These are phyloP conservation scores for Alectoris magna DNA, from an alignment of 2,797 vertebrate genomes.

Conservation along the genomic window DNA sequence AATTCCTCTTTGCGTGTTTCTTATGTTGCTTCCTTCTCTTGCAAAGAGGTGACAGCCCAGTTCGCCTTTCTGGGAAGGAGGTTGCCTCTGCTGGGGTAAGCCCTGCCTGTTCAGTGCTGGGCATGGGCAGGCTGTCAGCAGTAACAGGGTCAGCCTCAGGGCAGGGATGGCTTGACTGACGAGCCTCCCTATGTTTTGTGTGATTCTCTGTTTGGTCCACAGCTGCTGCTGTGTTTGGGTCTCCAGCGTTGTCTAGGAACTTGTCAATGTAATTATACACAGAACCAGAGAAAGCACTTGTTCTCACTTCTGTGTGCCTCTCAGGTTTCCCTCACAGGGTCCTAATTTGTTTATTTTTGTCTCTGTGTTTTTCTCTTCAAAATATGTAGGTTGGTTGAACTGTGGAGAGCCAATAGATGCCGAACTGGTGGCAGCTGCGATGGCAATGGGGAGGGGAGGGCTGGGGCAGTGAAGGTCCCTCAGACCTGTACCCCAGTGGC, in stretches of 20 bases:
- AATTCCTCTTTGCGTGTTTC: neutral
- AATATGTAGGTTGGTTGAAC: constrained; percentile 1
- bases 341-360: constrained; percentile 47
- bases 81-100: accelerated
- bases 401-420: neutral
- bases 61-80: neutral
- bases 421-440: neutral
- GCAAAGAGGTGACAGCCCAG: neutral
- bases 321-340: constrained; percentile 19
- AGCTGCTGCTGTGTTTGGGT: constrained; percentile 41
- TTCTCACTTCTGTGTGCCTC: constrained; percentile 50
- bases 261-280: constrained; percentile 39
- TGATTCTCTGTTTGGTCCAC: neutral
- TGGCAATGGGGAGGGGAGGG: neutral
- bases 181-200: accelerated
- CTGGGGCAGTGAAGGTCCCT: neutral
- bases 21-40: neutral
- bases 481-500: neutral
- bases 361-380: constrained; percentile 14
- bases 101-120: neutral
- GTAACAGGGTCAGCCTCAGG: neutral
- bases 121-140: neutral
- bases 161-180: neutral
- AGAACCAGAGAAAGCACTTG: neutral
- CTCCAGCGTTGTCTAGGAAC: constrained; percentile 15